phyloP scores from a whole-genome alignment of 2,888 invertebrate genomes.

The Drosophila putrida region DNA sequence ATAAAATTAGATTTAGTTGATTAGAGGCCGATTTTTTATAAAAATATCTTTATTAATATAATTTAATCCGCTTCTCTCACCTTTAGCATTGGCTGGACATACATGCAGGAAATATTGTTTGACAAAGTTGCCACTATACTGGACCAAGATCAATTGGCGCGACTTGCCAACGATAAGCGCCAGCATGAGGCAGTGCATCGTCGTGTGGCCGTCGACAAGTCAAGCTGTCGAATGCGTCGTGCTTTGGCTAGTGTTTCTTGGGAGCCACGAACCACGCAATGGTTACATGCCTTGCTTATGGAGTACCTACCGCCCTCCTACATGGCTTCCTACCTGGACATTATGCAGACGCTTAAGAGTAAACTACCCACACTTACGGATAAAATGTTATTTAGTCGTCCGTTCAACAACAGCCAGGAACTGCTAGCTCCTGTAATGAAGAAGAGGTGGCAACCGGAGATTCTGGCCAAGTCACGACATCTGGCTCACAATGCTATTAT shows the following conservation, averaged over 20 bases:
- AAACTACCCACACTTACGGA: conserved; percentile 91
- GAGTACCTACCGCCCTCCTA: conserved; percentile 89
- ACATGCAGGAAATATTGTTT: conserved; percentile 89
- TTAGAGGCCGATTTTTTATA: too few relatives aligned
- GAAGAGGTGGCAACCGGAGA: conserved; percentile 91
- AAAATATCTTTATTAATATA: too few relatives aligned
- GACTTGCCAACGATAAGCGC: conserved; percentile 88
- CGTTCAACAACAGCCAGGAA: conserved; percentile 87
- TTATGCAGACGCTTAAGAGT: conserved; percentile 90
- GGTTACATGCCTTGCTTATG: conserved; percentile 91
- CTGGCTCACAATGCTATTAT: conserved; percentile 90
- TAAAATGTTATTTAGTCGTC: conserved; percentile 89
- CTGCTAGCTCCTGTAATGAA: conserved; percentile 88
- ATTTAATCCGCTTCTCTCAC: too few relatives aligned
- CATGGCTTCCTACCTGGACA: conserved; percentile 91
- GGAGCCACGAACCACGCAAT: conserved; percentile 90
- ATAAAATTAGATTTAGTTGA: too few relatives aligned
- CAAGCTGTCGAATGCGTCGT: conserved; percentile 89
- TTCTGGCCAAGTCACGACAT: conserved; percentile 89
- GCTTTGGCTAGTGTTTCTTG: conserved; percentile 90
- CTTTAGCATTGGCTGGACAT: conserved; percentile 87
- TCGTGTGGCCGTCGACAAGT: conserved; percentile 90
- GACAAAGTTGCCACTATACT: conserved; percentile 88
- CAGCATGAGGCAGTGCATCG: conserved; percentile 90
- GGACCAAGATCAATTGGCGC: conserved; percentile 88